Evolutionary conservation across 1,140 invertebrate genomes (phyloP).

Genomic region (Copidosoma floridanum): DNA sequence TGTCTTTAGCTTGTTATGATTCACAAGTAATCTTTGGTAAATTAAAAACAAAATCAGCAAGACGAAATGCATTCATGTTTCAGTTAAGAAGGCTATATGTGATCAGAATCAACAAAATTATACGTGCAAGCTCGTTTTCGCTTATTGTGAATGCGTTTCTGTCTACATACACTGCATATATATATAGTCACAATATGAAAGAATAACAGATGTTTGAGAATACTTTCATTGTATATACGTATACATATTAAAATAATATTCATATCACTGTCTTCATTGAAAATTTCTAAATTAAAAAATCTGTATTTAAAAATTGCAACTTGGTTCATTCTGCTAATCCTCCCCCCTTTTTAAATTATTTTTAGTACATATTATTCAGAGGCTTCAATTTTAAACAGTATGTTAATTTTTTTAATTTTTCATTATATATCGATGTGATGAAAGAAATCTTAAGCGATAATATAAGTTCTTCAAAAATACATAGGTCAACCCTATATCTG

Average conservation of each 20-base stretch:
- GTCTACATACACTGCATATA: too few relatives aligned
- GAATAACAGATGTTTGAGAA: conserved; percentile 41
- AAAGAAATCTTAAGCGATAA: too few relatives aligned
- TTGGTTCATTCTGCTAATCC: not conserved
- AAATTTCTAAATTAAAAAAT: conserved; percentile 54
- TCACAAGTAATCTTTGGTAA: too few relatives aligned
- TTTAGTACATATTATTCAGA: too few relatives aligned
- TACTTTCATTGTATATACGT: conserved; percentile 43
- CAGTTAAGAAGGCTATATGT: conserved; percentile 1
- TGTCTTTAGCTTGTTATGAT: conserved; percentile 36
- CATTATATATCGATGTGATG: too few relatives aligned
- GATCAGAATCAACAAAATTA: conserved; percentile 1
- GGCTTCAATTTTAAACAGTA: too few relatives aligned
- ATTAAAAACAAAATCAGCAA: conserved; percentile 26
- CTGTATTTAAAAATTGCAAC: conserved; percentile 43
- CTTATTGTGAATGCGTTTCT: conserved; percentile 19
- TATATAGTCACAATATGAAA: conserved; percentile 12
- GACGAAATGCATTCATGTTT: conserved; percentile 19
- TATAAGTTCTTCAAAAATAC: too few relatives aligned
- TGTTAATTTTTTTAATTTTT: too few relatives aligned
- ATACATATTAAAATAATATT: conserved; percentile 52
- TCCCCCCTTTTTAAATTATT: not conserved
- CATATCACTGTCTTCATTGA: conserved; percentile 53
- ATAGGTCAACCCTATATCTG: too few relatives aligned
- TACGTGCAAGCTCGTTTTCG: conserved; percentile 11